phyloP scores from a whole-genome alignment of 1,140 invertebrate species.

The Pseudomyrmex pallidus region DNA sequence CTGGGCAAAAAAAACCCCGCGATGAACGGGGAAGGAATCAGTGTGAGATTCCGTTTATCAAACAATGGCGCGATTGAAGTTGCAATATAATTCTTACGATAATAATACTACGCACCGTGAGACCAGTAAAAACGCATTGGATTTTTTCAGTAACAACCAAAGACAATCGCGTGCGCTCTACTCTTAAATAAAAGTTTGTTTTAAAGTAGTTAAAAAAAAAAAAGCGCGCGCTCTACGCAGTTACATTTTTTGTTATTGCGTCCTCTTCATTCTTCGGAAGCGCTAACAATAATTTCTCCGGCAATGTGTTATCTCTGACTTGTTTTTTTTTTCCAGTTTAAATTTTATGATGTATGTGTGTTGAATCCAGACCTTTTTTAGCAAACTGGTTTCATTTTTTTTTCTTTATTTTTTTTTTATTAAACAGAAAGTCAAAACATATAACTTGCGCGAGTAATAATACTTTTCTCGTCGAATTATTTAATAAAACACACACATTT shows the following conservation, averaged over 20 bases:
- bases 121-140: slow-evolving; percentile 15
- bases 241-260: too few species aligned
- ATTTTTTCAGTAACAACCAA: slow-evolving; percentile 24
- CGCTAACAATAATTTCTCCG: not conserved
- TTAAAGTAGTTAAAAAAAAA: not conserved
- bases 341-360: slow-evolving; percentile 22
- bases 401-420: too few species aligned
- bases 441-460: too few species aligned
- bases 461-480: too few species aligned
- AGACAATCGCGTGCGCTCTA: slow-evolving; percentile 34
- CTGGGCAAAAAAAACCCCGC: slow-evolving; percentile 34
- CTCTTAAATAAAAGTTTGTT: slow-evolving; percentile 5
- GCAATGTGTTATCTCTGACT: slow-evolving; percentile 17
- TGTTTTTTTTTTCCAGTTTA: not conserved
- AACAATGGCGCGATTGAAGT: slow-evolving; percentile 57
- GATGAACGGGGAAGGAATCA: slow-evolving; percentile 28
- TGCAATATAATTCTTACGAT: slow-evolving; percentile 42
- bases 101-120: slow-evolving; percentile 42
- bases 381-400: too few species aligned
- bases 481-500: too few species aligned
- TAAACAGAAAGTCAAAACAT: too few species aligned
- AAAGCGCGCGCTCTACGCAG: too few species aligned
- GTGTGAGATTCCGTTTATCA: slow-evolving; percentile 17
- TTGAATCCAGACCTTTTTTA: slow-evolving; percentile 16
- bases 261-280: not conserved